phyloP scores from a whole-genome alignment of 2,113 vertebrate genomes.

The Nanorana parkeri region DNA sequence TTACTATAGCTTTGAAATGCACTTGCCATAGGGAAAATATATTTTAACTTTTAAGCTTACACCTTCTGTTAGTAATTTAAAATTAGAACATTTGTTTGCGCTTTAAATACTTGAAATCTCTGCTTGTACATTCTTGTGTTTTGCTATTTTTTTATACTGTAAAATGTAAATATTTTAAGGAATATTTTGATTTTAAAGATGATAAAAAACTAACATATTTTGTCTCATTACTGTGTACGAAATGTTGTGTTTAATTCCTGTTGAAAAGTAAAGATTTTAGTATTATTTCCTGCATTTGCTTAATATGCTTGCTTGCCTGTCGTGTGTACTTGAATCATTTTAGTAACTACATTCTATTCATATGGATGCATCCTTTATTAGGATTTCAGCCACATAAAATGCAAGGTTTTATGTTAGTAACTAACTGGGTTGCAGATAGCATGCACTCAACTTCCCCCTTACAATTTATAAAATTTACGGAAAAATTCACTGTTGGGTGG shows the following conservation, averaged over 20 bases:
- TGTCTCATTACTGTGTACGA: slow-evolving; percentile 74
- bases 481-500: no score
- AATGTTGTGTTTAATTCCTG: slow-evolving; percentile 56
- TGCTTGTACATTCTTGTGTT: slow-evolving; percentile 86
- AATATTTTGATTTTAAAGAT: slow-evolving; percentile 86
- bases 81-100: slow-evolving; percentile 65
- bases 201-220: slow-evolving; percentile 83
- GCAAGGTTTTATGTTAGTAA: no score
- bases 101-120: slow-evolving; percentile 81
- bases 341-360: not conserved
- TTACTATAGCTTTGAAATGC: slow-evolving; percentile 70
- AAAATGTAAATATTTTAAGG: slow-evolving; percentile 91
- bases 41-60: slow-evolving; percentile 67
- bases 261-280: slow-evolving; percentile 59
- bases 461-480: no score
- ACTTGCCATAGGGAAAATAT: slow-evolving; percentile 68
- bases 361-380: no score
- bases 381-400: no score
- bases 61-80: slow-evolving; percentile 69
- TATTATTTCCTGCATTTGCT: slow-evolving; percentile 43
- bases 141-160: slow-evolving; percentile 88
- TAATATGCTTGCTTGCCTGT: slow-evolving; percentile 17
- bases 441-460: no score
- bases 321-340: not conserved
- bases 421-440: no score